Base-by-base conservation (phyloP, 1,140 invertebrate species). In the Pararge aegeria region DNA sequence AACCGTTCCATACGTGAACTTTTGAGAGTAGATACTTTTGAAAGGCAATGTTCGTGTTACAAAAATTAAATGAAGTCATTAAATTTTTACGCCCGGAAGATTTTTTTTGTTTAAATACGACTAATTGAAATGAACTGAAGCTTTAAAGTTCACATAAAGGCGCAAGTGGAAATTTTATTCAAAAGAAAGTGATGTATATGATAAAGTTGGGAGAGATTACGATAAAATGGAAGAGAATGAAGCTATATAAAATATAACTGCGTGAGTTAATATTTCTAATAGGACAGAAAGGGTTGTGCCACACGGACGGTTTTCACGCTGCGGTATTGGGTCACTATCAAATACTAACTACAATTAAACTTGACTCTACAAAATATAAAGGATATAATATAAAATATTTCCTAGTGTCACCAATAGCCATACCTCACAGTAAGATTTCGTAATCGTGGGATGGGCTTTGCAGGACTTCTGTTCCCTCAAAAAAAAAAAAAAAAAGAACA, bases 281-380 rank as follows among this genome's bases (percentile, higher is more conserved):
- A 83, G 81, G 78, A 83, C 75, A 80, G 66, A 73, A 74, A 78
- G 80, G 46, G 30, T 10, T n/a, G 4, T 34, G 0, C 27, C 10
- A 12, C 30, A 34, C 30, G 30, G n/a, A 10, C 10, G 7, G 1
- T 3, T 12, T 0, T 4, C 7, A 1, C 3, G 3, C 30, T 12
- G 30, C 30, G 10, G 30, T 12, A n/a, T 12, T 0, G 2, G 2
- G 1, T 12, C 10, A 3, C 7, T 12, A 12, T 10, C 7, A 1
- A 7, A 12, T 34, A 1, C 2, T 12, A 34, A 9, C 4, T 9
- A 7, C 27, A 4, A 27, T 27, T 9, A 27, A 27, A 27, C 27
- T 27, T 7, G 27, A 4, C 4, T 7, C 27, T n/a, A n/a, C n/a
- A n/a, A n/a, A n/a, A n/a, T n/a, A n/a, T n/a, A n/a, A n/a, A n/a